These are phyloP conservation scores for Phaethornis superciliosus DNA, from an alignment of 2,113 vertebrate genomes.

Conservation along the genomic window DNA sequence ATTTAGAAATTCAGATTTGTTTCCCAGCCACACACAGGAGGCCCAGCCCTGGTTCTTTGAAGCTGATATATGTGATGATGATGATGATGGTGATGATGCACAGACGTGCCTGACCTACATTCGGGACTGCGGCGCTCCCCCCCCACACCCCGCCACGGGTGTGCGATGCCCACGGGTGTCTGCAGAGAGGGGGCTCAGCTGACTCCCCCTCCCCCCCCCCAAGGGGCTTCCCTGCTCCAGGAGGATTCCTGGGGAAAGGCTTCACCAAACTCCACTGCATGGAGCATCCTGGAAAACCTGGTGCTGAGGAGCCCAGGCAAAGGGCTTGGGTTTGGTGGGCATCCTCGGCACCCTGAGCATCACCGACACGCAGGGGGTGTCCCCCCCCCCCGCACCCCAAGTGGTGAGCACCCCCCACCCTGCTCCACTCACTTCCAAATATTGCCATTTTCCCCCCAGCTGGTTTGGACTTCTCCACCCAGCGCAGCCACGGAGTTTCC, in stretches of 20 bases:
- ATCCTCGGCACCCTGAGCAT: background rate
- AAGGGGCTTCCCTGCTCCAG: fast-evolving
- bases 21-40: background rate
- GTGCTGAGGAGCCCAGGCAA: fast-evolving
- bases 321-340: background rate
- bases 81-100: background rate
- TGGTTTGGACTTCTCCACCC: background rate
- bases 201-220: fast-evolving
- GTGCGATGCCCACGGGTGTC: background rate
- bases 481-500: background rate
- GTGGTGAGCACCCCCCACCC: fast-evolving
- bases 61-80: background rate
- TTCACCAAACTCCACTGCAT: fast-evolving
- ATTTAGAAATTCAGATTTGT: background rate
- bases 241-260: background rate
- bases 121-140: fast-evolving
- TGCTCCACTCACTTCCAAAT: fast-evolving
- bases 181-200: background rate
- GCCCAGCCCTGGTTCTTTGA: background rate
- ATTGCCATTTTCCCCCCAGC: background rate
- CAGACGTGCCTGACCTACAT: background rate
- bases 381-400: fast-evolving
- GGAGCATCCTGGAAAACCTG: background rate
- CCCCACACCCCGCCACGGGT: background rate
- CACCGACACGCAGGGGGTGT: fast-evolving